phyloP scores from a whole-genome alignment of 1,140 invertebrate genomes.

The Leptoteleia sp. region DNA sequence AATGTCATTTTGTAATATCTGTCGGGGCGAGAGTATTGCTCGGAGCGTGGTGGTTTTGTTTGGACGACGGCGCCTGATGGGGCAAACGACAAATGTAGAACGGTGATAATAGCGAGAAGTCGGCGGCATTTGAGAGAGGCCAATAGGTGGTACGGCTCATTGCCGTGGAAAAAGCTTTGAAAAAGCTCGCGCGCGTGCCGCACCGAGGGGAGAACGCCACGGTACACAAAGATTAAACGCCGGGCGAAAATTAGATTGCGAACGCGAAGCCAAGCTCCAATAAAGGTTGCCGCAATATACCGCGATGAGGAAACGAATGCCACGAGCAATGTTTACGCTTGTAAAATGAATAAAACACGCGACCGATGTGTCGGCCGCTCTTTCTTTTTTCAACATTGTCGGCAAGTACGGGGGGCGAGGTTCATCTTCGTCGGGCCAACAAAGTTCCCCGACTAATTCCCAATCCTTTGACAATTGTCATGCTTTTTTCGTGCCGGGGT shows the following conservation, averaged over 20 bases:
- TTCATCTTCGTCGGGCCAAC: conserved; percentile 21
- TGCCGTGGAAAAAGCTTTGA: conserved; percentile 56
- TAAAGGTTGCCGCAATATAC: conserved; percentile 33
- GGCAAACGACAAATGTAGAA: conserved; percentile 66
- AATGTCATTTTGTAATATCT: conserved; percentile 9
- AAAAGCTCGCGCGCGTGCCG: conserved; percentile 65
- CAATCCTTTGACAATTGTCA: not conserved
- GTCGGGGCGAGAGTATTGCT: conserved; percentile 27
- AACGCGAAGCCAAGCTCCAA: conserved; percentile 62
- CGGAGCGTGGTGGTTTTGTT: conserved; percentile 23
- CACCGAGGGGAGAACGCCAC: conserved; percentile 42
- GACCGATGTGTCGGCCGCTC: not conserved
- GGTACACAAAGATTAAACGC: conserved; percentile 71
- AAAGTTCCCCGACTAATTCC: not conserved
- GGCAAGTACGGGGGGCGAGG: too few relatives aligned
- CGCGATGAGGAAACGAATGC: conserved; percentile 55
- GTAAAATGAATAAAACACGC: conserved; percentile 28
- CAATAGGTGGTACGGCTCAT: conserved; percentile 31
- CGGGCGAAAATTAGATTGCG: conserved; percentile 73
- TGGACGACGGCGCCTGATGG: conserved; percentile 27
- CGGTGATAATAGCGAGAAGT: conserved; percentile 68
- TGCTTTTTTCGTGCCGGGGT: not conserved
- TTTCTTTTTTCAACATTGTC: too few relatives aligned
- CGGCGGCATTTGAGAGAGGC: conserved; percentile 57
- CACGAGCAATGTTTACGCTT: conserved; percentile 40